Conservation (phyloP, 2,888 invertebrate genomes). For the Diabrotica balteata region DNA sequence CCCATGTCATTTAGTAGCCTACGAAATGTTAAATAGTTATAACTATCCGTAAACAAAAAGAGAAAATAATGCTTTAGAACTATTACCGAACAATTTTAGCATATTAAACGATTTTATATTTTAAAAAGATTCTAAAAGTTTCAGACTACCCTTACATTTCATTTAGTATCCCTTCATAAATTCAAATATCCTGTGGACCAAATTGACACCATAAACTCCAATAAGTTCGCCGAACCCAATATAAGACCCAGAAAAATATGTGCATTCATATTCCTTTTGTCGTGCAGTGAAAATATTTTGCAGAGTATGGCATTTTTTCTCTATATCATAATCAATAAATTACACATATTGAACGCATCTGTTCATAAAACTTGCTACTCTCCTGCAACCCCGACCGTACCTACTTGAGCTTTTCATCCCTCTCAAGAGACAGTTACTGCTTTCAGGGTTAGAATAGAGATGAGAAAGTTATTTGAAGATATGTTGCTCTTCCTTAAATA, state of each 20-base stretch:
- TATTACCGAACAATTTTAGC: too few species aligned
- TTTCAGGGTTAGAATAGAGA: slow-evolving; percentile 21
- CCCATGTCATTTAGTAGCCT: too few species aligned
- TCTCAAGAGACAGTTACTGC: slow-evolving; percentile 28
- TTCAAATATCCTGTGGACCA: neutral
- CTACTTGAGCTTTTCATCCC: slow-evolving; percentile 38
- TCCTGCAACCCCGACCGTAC: slow-evolving; percentile 17
- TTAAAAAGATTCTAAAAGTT: too few species aligned
- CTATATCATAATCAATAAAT: slow-evolving; percentile 32
- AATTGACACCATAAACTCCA: slow-evolving; percentile 3
- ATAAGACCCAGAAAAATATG: neutral
- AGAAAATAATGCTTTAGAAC: too few species aligned
- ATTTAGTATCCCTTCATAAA: too few species aligned
- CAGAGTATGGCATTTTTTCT: slow-evolving; percentile 29
- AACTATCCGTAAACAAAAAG: too few species aligned
- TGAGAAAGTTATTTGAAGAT: slow-evolving; percentile 6
- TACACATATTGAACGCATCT: slow-evolving; percentile 36
- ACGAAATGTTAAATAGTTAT: too few species aligned
- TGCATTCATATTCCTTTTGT: neutral
- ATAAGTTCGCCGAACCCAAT: neutral
- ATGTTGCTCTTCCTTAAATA: too few species aligned
- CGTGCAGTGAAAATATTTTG: slow-evolving; percentile 21
- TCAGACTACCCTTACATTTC: too few species aligned
- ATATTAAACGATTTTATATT: too few species aligned
- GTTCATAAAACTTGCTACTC: slow-evolving; percentile 34